Conservation (phyloP, 2,113 vertebrate genomes). For the Hippocampus comes region DNA sequence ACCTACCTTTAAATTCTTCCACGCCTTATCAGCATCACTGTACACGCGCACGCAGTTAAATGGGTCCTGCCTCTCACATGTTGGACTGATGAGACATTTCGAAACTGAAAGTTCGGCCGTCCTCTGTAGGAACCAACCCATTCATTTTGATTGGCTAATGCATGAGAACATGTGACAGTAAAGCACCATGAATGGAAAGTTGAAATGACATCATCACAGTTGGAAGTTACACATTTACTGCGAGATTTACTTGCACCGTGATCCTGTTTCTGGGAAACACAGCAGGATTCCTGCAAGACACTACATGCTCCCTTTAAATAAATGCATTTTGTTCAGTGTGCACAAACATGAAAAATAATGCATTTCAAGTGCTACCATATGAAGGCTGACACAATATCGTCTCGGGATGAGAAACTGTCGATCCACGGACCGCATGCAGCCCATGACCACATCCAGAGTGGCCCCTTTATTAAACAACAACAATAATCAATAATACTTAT, state of each 20-base stretch:
- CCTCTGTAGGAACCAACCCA: too few species aligned
- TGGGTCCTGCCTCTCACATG: neutral
- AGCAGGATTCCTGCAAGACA: neutral
- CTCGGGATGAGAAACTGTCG: too few species aligned
- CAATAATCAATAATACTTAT: too few species aligned
- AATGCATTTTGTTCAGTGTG: too few species aligned
- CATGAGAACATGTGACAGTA: constrained; percentile 16
- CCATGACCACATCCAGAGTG: too few species aligned
- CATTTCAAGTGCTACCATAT: neutral
- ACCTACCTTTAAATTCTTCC: neutral
- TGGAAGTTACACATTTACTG: constrained; percentile 38
- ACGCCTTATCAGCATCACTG: too few species aligned
- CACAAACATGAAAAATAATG: too few species aligned
- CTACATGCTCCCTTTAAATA: too few species aligned
- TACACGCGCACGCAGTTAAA: too few species aligned
- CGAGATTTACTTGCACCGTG: neutral
- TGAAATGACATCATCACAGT: constrained; percentile 10
- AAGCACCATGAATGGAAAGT: neutral
- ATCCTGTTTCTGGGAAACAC: neutral
- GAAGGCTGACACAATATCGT: too few species aligned
- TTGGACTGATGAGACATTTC: neutral
- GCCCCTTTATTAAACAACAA: too few species aligned
- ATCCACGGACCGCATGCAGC: too few species aligned
- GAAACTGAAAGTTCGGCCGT: neutral
- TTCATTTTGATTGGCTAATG: neutral